Conservation (phyloP, 1,140 invertebrate species). For the Agrypnia vestita region DNA sequence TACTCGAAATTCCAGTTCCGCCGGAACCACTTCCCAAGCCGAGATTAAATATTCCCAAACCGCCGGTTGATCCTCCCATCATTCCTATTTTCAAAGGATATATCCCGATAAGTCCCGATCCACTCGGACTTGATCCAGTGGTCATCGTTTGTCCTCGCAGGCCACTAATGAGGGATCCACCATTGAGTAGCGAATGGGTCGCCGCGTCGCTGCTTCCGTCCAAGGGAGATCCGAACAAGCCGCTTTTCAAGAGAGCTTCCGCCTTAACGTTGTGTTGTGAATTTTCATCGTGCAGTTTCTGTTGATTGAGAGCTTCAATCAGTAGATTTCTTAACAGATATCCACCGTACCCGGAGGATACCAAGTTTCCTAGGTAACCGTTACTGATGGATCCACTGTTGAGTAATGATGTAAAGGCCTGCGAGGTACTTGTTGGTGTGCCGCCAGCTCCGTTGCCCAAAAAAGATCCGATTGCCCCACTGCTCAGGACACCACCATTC, state of each 20-base stretch:
- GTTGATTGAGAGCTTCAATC: no score
- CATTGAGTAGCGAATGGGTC: not conserved
- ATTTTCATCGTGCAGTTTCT: no score
- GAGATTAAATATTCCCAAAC: no score
- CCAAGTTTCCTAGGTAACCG: not conserved
- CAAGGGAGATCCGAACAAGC: not conserved
- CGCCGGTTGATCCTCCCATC: no score
- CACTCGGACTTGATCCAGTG: not conserved
- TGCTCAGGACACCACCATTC: slow-evolving; percentile 8
- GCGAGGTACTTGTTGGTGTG: not conserved
- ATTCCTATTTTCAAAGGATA: no score
- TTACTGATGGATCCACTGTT: not conserved
- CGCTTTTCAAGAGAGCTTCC: no score
- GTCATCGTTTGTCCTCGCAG: not conserved
- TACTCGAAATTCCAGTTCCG: no score
- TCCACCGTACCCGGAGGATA: not conserved
- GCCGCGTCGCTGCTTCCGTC: not conserved
- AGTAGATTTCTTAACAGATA: no score
- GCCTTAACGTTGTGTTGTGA: no score
- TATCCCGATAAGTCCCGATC: not conserved
- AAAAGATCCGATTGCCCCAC: not conserved
- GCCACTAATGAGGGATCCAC: not conserved
- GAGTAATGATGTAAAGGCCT: not conserved
- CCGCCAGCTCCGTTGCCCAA: not conserved
- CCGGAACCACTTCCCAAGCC: no score